Conservation (phyloP, 2,888 invertebrate genomes). For the Myathropa florea region DNA sequence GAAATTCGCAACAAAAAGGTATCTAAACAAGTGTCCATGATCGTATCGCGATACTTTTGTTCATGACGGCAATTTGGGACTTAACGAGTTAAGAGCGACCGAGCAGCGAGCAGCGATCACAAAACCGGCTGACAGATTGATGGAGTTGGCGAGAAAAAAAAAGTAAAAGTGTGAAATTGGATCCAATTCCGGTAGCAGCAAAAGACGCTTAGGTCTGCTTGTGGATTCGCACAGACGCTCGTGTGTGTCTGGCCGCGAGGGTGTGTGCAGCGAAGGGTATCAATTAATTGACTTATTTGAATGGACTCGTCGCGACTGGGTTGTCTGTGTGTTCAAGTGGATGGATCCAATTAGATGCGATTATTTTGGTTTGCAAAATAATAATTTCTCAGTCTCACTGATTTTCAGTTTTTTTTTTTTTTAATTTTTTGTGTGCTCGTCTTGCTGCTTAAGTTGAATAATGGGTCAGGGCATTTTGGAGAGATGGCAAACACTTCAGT, state of each 20-base stretch:
- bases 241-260: too few species aligned
- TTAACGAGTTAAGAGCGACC: background rate
- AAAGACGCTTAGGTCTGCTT: background rate
- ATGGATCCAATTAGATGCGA: conserved; percentile 43
- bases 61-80: background rate
- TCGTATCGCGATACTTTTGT: background rate
- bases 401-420: background rate
- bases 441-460: background rate
- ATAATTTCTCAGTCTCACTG: conserved; percentile 12
- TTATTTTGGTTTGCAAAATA: conserved; percentile 24
- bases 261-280: background rate
- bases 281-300: conserved; percentile 41
- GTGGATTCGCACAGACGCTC: background rate
- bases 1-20: conserved; percentile 22
- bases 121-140: background rate
- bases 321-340: conserved; percentile 4
- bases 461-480: background rate
- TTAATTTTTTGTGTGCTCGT: background rate
- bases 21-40: conserved; percentile 7
- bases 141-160: background rate
- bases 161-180: conserved; percentile 48
- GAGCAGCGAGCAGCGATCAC: background rate
- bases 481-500: background rate
- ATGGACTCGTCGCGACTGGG: conserved; percentile 15
- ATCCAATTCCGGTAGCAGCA: conserved; percentile 43